Evolutionary conservation across 2,113 vertebrate species (phyloP), one percentile per base, ranked within the genome.

Genomic region (Oncorhynchus keta): DNA sequence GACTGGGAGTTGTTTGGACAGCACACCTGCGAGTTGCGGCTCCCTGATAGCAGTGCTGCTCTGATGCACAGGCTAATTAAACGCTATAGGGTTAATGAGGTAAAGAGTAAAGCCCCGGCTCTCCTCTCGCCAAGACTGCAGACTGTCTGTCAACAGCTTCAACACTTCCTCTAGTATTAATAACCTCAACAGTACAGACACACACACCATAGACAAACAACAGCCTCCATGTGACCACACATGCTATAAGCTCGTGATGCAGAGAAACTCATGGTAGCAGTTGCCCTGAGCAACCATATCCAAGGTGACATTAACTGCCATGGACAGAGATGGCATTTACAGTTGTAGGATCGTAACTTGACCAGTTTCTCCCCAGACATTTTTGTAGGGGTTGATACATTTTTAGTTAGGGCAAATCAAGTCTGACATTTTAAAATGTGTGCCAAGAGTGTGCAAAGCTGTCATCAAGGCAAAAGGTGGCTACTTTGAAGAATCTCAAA

Each of bases 11-110:
- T 86, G 83, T 86, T 86, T 90, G 76, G 86, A 87, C 79, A 79
- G 78, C 72, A 82, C 84, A 90, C 88, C 82, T 89, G 85, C 83
- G 80, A 75, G 81, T 82, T 5, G 74, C 75, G 61, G 79, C 80
- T 61, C 35, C 73, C 5, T 11, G 65, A 26, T 30, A 30, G 74
- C 86, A 72, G 79, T 73, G 78, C 67, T 79, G 64, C 48, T 48
- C 79, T 7, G 45, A 70, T n/a, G 18, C 65, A 74, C 1, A 72
- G 78, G 84, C 87, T 90, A 90, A 90, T 89, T 89, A 89, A 91
- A 90, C 26, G 76, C 79, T 70, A 69, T 5, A 55, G 51, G 81
- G 82, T 86, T 18, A 72, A 81, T 83, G 77, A 82, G 81, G 70
- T 77, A 76, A 83, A 79, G 67, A 48, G 51, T 59, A 68, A 30